A percentile compares a stretch with the other conserved stretches of the same genome.
Evolutionary conservation across 2,888 invertebrate genomes (phyloP).

Genomic region (Agonopterix arenella): DNA sequence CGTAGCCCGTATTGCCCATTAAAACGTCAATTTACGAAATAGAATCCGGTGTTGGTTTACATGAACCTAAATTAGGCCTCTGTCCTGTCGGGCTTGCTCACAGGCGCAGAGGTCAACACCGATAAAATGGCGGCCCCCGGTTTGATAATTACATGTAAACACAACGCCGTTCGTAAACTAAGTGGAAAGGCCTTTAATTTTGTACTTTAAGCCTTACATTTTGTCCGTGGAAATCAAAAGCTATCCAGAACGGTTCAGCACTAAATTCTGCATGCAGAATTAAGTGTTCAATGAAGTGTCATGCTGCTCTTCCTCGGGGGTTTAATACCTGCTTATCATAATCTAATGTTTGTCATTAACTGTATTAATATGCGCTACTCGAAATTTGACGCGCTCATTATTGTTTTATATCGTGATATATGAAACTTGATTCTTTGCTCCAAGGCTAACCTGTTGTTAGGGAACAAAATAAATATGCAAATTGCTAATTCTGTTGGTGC

Average conservation of each 20-base stretch:
- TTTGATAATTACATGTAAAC: conserved; percentile 59
- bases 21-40: conserved; percentile 26
- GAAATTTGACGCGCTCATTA: conserved; percentile 1
- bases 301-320: no score
- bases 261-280: no score
- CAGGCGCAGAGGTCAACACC: conserved; percentile 30
- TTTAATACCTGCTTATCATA: conserved; percentile 1
- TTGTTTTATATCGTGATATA: background rate
- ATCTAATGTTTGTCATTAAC: conserved; percentile 1
- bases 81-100: conserved; percentile 14
- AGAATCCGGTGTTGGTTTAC: conserved; percentile 29
- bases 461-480: no score
- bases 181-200: no score
- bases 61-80: conserved; percentile 40
- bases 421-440: conserved; percentile 1
- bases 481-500: no score
- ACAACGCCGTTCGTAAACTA: conserved; percentile 10
- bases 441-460: conserved; percentile 1
- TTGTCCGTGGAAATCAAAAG: no score
- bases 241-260: no score
- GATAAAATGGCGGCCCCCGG: conserved; percentile 40
- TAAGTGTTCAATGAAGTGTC: no score
- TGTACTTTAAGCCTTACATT: no score
- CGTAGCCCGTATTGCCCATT: conserved; percentile 12
- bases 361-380: background rate